Evolutionary conservation across 2,113 vertebrate species (phyloP), one percentile per base, ranked within the genome.

Genomic region (Colinus virginianus): DNA sequence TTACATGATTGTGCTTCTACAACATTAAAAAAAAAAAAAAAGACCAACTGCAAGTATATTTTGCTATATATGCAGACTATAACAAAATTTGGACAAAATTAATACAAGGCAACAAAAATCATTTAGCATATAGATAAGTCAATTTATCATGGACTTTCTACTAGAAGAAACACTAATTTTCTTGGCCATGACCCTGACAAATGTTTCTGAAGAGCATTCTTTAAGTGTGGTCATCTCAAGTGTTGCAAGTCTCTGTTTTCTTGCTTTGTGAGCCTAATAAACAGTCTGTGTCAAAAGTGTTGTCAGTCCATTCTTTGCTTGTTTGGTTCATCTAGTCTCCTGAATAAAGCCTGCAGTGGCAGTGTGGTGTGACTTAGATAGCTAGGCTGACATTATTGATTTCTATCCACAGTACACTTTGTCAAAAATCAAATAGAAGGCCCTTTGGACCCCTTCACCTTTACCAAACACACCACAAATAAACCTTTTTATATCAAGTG

Each of bases 61-160:
- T 92, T 90, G 25, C 95, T 95, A 51, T 87, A 80, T 96, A 97
- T 94, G 97, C 96, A 97, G 95, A 97, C 96, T 72, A 82, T 83
- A 95, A 96, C 96, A 97, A 98, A 98, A 96, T 97, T 97, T 87
- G 94, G 96, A 95, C 87, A 93, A 97, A 98, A 98, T 98, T 98
- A 98, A 98, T 98, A 97, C 95, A 96, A 94, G 90, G 97, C 96
- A 96, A 97, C 94, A 94, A 95, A 98, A 97, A 96, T 97, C 97
- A 97, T 98, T 99, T 99, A 99, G 98, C 99, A 99, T 99, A 99
- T 99, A 99, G 98, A 99, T 99, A 99, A 99, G 98, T 98, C 98
- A 98, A 99, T 99, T 99, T 98, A 99, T 99, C 99, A 99, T 97
- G 64, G 98, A 97, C 97, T 98, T 98, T 98, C 98, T 98, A 98